These are phyloP conservation scores for Orthosia incerta DNA, from an alignment of 2,888 invertebrate species.

Conservation along the genomic window DNA sequence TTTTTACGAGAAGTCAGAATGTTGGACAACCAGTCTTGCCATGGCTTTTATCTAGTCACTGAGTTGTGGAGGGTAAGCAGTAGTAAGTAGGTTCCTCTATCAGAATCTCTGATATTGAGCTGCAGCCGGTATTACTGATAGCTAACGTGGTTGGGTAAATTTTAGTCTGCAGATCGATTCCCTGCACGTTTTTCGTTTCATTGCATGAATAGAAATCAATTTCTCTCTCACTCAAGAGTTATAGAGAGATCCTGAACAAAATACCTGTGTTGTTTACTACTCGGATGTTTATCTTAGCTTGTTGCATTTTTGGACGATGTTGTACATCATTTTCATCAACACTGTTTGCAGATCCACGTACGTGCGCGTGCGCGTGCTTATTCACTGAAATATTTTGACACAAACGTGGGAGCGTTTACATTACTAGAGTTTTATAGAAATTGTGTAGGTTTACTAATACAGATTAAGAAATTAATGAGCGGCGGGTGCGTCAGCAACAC, in stretches of 20 bases:
- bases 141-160: too few species aligned
- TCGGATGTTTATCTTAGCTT: conserved; percentile 36
- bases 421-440: conserved; percentile 1
- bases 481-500: conserved; percentile 12
- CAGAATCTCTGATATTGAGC: too few species aligned
- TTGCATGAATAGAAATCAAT: neutral
- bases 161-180: too few species aligned
- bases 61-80: too few species aligned
- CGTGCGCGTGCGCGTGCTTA: neutral
- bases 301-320: conserved; percentile 16
- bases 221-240: neutral
- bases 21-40: too few species aligned
- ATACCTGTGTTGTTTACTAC: neutral
- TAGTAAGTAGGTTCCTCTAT: too few species aligned
- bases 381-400: conserved; percentile 30
- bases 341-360: conserved; percentile 14
- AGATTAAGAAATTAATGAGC: conserved; percentile 8
- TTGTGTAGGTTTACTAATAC: conserved; percentile 31
- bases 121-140: too few species aligned
- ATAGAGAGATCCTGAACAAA: conserved; percentile 26
- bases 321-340: conserved; percentile 13
- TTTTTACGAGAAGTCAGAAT: too few species aligned
- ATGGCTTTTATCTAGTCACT: too few species aligned
- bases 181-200: neutral
- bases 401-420: conserved; percentile 36